Percentiles rank a stretch among this genome's conserved stretches.
These are phyloP conservation scores for Sturmia bella DNA, from an alignment of 2,888 invertebrate species.

Conservation along the genomic window DNA sequence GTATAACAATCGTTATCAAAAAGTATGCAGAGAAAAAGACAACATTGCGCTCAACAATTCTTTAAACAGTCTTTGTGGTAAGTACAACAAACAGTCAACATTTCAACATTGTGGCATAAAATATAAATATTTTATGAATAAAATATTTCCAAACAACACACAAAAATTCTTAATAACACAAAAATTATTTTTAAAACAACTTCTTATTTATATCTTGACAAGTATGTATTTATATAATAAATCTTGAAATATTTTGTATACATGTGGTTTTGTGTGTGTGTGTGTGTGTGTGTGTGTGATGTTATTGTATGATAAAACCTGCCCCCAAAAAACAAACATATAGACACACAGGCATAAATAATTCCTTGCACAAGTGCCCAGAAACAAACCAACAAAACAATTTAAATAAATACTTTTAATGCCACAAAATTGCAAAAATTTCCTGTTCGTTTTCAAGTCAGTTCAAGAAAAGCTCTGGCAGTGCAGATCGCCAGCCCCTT, in stretches of 20 bases:
- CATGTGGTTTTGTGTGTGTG: constrained; percentile 1
- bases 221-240: constrained; percentile 18
- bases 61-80: too few relatives aligned
- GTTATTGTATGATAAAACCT: constrained; percentile 25
- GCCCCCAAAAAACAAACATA: not conserved
- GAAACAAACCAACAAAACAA: not conserved
- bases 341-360: too few relatives aligned
- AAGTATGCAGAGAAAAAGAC: too few relatives aligned
- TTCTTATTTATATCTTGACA: constrained; percentile 20
- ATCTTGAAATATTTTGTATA: constrained; percentile 21
- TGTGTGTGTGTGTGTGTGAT: not conserved
- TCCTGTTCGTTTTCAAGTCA: not conserved
- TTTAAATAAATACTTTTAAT: constrained; percentile 7
- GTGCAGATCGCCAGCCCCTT: not conserved
- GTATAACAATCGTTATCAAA: too few relatives aligned
- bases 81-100: too few relatives aligned
- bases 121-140: not conserved
- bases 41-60: too few relatives aligned
- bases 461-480: constrained; percentile 1
- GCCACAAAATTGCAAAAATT: constrained; percentile 9
- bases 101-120: too few relatives aligned
- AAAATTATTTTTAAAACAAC: not conserved
- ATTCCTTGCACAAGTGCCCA: not conserved
- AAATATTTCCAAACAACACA: not conserved
- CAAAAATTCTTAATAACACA: not conserved